A percentile compares a stretch with the other conserved stretches of the same genome.
Evolutionary conservation across 2,113 vertebrate genomes (phyloP).

Genomic region (Mionectes macconnelli): DNA sequence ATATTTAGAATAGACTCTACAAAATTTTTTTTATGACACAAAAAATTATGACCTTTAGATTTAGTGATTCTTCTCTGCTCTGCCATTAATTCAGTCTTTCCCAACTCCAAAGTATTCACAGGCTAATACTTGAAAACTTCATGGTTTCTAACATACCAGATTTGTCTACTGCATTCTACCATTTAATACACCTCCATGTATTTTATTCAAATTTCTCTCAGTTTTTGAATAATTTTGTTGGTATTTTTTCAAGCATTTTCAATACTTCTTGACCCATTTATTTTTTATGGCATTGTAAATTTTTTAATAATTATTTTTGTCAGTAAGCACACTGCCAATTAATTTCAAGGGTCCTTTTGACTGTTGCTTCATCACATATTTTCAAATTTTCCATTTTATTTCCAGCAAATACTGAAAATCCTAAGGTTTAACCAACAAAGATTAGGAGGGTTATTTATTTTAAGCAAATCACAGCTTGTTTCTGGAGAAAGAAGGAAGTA

Average conservation of each 20-base stretch:
- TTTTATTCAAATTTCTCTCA: neutral
- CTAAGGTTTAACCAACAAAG: neutral
- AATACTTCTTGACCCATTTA: neutral
- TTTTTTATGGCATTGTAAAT: neutral
- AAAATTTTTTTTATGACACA: neutral
- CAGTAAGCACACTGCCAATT: neutral
- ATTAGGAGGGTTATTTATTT: neutral
- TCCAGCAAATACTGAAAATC: neutral
- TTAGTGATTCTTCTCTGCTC: neutral
- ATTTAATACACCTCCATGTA: neutral
- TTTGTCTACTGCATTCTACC: neutral
- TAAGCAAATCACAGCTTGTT: neutral
- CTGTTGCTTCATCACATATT: neutral
- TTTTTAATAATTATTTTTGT: neutral
- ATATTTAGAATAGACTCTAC: neutral
- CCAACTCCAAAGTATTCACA: neutral
- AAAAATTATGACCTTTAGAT: neutral
- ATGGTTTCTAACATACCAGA: neutral
- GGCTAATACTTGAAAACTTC: neutral
- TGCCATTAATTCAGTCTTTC: constrained; percentile 9
- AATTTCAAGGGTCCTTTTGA: neutral
- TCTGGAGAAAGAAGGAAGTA: neutral
- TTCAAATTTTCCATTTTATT: neutral
- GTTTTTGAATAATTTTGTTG: neutral
- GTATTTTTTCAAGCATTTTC: neutral